A percentile compares a stretch with the other conserved stretches of the same genome.
Conservation (phyloP, 2,888 invertebrate species). For the Homarus gammarus region DNA sequence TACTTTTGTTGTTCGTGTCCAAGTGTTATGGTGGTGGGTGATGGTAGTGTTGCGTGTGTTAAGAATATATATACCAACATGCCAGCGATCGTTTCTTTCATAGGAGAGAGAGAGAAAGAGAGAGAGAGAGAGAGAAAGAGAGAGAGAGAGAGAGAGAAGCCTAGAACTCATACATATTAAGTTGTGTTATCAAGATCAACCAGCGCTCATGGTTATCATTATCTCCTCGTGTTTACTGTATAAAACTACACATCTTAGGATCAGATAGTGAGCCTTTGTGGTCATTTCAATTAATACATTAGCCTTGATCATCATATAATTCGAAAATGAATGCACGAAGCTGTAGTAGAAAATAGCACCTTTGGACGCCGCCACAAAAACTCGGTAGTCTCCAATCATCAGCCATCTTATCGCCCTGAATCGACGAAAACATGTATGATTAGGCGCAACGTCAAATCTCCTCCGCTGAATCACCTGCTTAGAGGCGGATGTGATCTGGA, state of each 20-base stretch:
- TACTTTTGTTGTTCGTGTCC: too few species aligned
- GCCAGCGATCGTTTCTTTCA: too few species aligned
- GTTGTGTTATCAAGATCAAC: neutral
- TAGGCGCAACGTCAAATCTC: neutral
- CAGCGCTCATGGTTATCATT: neutral
- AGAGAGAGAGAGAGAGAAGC: neutral
- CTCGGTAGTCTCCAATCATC: neutral
- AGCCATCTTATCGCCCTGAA: neutral
- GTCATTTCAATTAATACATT: constrained; percentile 46
- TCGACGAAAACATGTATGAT: neutral
- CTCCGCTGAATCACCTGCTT: neutral
- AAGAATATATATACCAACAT: too few species aligned
- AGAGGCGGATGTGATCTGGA: neutral
- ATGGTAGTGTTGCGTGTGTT: too few species aligned
- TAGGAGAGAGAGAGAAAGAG: neutral
- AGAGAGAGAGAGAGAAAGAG: constrained; percentile 1
- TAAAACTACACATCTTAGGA: constrained; percentile 13
- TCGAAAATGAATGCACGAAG: neutral
- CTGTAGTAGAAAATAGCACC: neutral
- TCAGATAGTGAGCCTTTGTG: constrained; percentile 10
- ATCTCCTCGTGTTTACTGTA: neutral
- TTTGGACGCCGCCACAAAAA: neutral
- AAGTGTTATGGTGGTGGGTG: too few species aligned
- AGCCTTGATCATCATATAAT: constrained; percentile 5
- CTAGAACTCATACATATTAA: too few species aligned